These are phyloP conservation scores for Rissa tridactyla DNA, from an alignment of 2,113 vertebrate genomes.

Conservation along the genomic window DNA sequence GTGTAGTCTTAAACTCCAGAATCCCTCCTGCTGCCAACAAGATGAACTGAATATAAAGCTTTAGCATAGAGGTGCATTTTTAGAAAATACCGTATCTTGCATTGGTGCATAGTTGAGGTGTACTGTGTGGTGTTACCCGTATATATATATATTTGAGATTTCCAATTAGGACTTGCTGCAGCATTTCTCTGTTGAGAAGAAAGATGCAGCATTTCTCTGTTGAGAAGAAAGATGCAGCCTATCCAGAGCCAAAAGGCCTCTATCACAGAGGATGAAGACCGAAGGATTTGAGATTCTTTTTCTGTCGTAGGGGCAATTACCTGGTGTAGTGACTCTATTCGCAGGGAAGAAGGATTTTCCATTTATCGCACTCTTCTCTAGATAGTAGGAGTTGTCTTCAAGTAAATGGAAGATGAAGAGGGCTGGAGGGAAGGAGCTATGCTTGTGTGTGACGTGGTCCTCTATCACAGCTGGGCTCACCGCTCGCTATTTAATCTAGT, in stretches of 20 bases:
- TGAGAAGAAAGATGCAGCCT: background rate
- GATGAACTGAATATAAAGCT: background rate
- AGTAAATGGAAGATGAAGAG: background rate
- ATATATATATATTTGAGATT: background rate
- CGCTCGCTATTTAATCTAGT: background rate
- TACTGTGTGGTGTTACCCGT: background rate
- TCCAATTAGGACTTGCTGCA: background rate
- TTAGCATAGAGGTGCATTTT: background rate
- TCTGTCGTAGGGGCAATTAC: background rate
- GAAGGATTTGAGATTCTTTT: background rate
- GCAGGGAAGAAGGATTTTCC: background rate
- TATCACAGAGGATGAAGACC: background rate
- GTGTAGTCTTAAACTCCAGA: background rate
- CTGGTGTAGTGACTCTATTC: background rate
- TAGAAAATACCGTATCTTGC: background rate
- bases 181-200: background rate
- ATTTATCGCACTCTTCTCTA: background rate
- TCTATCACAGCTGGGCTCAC: background rate
- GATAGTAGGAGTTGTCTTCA: background rate
- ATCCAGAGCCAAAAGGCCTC: background rate
- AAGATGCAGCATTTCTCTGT: background rate
- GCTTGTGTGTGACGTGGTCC: background rate
- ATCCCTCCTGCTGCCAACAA: background rate
- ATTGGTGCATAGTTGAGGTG: background rate
- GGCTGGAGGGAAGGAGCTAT: background rate